Base-by-base conservation (phyloP, 2,888 invertebrate genomes). In the Agelastica alni region DNA sequence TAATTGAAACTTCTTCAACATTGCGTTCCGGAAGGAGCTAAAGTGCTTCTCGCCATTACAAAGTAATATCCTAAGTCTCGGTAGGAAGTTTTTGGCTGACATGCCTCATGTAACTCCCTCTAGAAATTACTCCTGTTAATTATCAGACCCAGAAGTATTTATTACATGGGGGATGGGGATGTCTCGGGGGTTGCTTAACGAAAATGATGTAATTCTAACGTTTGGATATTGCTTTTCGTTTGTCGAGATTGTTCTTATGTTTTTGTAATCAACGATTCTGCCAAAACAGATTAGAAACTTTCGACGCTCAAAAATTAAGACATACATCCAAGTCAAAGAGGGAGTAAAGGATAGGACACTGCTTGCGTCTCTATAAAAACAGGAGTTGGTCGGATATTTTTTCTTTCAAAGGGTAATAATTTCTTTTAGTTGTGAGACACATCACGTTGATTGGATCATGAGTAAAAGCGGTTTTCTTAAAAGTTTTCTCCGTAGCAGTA, bases 31-130 rank as follows among this genome's bases (percentile, higher is more conserved):
- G 59, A 56, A 56, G 57, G 20, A 26, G n/a, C 32, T 49, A 56
- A 58, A 62, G 62, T 62, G 62, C 59, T 56, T 60, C 54, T 53
- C 32, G 53, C 62, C 60, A 62, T 62, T 62, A 62, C 53, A 48
- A 47, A 39, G 53, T 17, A 39, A 53, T 57, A 54, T 58, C 53
- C 49, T 39, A 17, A 36, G 44, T 32, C 48, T 30, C 22, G 22
- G 49, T 30, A 51, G 53, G 45, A 59, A 47, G 51, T 51, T 49
- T 54, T 48, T 39, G 37, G 32, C 41, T 49, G 31, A 17, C 46
- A 51, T 52, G 59, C 59, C 56, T 54, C 59, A 59, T 59, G 45
- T 54, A 59, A 46, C 59, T 52, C 59, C 59, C 59, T 45, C 43
- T 26, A 42, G 34, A 41, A 42, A 55, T 46, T 45, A 47, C 47